phyloP scores from a whole-genome alignment of 2,888 invertebrate species.

The Campoplex capitator region DNA sequence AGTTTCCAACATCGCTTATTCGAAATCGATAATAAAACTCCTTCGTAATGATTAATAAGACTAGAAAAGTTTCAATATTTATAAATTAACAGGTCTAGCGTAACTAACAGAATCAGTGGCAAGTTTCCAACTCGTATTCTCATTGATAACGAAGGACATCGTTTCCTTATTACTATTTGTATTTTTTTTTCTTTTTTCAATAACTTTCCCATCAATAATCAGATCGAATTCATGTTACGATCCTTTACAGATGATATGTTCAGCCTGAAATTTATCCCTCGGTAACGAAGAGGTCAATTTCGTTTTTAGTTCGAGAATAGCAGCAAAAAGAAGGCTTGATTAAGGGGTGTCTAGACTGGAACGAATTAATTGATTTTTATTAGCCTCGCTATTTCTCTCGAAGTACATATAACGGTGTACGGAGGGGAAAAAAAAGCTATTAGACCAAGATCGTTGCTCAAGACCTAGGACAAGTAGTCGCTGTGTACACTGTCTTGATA shows the following conservation, averaged over 20 bases:
- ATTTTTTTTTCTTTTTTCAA: neutral
- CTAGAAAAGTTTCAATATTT: neutral
- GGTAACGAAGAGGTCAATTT: neutral
- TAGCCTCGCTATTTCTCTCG: conserved; percentile 10
- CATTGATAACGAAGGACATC: neutral
- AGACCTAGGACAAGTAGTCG: conserved; percentile 22
- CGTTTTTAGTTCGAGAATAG: neutral
- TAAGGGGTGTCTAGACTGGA: conserved; percentile 34
- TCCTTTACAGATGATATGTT: neutral
- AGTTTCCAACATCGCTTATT: conserved; percentile 18
- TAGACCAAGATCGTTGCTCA: conserved; percentile 29
- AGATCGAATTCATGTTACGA: neutral
- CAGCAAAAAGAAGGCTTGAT: conserved; percentile 10
- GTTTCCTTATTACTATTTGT: neutral
- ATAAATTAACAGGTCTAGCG: neutral
- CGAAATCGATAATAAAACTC: conserved; percentile 1
- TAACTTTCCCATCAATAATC: neutral
- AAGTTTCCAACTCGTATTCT: neutral
- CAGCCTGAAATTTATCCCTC: neutral
- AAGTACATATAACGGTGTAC: neutral
- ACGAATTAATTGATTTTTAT: conserved; percentile 58
- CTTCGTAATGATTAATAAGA: neutral
- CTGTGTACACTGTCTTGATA: conserved; percentile 26
- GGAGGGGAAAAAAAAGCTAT: conserved; percentile 18
- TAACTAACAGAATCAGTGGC: neutral